Percentiles rank a stretch among this genome's conserved stretches.
Conservation (phyloP, 2,113 vertebrate species). For the Alethe castanea region DNA sequence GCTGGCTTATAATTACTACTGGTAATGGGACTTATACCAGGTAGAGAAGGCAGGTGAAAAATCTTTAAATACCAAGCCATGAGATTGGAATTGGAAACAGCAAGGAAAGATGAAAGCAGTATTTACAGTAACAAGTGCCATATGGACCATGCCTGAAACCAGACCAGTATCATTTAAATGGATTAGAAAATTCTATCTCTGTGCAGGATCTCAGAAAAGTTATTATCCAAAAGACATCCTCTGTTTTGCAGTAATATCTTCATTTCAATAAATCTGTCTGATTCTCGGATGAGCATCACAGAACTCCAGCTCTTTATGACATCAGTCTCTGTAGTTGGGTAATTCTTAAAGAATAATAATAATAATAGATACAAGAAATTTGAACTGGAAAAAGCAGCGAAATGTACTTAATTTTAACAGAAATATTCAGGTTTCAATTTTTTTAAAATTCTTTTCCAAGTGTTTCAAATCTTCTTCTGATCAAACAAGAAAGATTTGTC, state of each 20-base stretch:
- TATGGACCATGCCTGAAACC: not conserved
- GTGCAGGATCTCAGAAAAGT: not conserved
- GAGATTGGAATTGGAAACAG: not conserved
- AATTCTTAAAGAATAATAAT: not conserved
- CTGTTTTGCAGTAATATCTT: not conserved
- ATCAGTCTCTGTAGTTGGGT: not conserved
- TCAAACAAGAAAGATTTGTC: not conserved
- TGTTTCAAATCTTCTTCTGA: not conserved
- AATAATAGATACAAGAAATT: not conserved
- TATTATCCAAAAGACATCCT: not conserved
- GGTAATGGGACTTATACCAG: not conserved
- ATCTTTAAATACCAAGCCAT: not conserved
- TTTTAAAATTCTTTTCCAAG: not conserved
- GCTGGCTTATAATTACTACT: not conserved
- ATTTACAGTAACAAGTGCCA: not conserved
- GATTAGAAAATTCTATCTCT: not conserved
- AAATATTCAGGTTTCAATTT: not conserved
- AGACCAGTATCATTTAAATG: not conserved
- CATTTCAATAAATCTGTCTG: constrained; percentile 3
- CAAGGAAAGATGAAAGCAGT: not conserved
- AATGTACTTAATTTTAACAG: not conserved
- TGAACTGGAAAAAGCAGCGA: not conserved
- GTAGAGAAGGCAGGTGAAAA: not conserved
- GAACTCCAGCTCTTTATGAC: not conserved
- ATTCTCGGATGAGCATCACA: not conserved